Percentiles rank a stretch among this genome's conserved stretches.
phyloP scores from a whole-genome alignment of 2,113 vertebrate genomes.

The Leiothrix lutea region DNA sequence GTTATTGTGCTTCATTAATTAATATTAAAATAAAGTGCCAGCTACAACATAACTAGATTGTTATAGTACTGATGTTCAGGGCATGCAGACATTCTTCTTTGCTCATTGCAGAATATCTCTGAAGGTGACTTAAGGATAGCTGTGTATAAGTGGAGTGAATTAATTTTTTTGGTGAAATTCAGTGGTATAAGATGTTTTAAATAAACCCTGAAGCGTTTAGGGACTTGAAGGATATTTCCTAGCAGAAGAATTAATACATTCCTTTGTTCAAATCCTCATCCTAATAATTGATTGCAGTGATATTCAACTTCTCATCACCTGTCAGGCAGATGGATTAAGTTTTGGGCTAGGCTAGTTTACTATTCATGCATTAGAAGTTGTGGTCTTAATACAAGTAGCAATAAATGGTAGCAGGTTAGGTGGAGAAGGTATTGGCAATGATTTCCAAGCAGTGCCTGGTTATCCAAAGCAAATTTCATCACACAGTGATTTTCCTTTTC shows the following conservation, averaged over 20 bases:
- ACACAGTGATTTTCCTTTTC: not conserved
- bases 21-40: not conserved
- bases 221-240: not conserved
- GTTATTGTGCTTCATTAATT: not conserved
- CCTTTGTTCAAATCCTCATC: not conserved
- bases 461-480: not conserved
- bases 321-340: not conserved
- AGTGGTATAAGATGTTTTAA: not conserved
- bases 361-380: not conserved
- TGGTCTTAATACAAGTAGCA: rapidly evolving
- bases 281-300: not conserved
- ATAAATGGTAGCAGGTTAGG: not conserved
- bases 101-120: not conserved
- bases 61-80: not conserved
- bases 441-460: not conserved
- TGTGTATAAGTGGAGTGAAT: not conserved
- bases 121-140: not conserved
- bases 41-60: not conserved
- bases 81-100: not conserved
- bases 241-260: not conserved
- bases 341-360: not conserved
- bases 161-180: not conserved
- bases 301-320: not conserved
- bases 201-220: not conserved
- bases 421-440: not conserved